phyloP scores from a whole-genome alignment of 2,888 invertebrate genomes.

The Galerucella pusilla region DNA sequence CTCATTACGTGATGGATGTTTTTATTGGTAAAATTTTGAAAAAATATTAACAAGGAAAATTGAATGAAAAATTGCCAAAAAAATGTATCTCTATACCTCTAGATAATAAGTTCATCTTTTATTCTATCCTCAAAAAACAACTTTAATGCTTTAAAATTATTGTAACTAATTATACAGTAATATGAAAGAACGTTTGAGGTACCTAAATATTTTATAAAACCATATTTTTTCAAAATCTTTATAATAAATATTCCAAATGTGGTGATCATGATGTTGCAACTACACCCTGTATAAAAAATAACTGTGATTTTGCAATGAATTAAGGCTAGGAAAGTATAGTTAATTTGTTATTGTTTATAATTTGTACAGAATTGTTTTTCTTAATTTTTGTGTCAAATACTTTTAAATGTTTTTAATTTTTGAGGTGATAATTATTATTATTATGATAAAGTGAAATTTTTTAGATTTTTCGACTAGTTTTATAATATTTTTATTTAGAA shows the following conservation, averaged over 20 bases:
- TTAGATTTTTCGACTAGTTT: constrained; percentile 37
- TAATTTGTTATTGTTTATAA: constrained; percentile 40
- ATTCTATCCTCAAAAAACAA: too few relatives aligned
- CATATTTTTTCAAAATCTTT: not conserved
- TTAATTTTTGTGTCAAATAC: constrained; percentile 41
- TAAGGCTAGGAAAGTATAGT: constrained; percentile 44
- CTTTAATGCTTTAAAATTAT: too few relatives aligned
- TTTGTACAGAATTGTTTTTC: constrained; percentile 36
- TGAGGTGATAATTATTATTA: constrained; percentile 41
- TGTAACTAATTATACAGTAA: too few relatives aligned
- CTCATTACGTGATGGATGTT: not conserved
- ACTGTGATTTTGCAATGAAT: constrained; percentile 44
- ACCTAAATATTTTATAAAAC: too few relatives aligned
- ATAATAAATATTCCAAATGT: not conserved
- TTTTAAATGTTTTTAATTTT: constrained; percentile 39
- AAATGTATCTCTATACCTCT: too few relatives aligned
- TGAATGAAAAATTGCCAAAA: too few relatives aligned
- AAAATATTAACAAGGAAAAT: not conserved
- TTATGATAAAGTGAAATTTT: constrained; percentile 36
- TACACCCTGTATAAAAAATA: constrained; percentile 16
- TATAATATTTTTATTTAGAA: constrained; percentile 28
- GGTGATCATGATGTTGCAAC: not conserved
- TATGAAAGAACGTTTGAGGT: too few relatives aligned
- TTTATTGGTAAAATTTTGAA: not conserved
- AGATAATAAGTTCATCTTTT: too few relatives aligned